These are phyloP conservation scores for Caenorhabditis virilis DNA, from an alignment of 2,888 invertebrate genomes.

Conservation along the genomic window DNA sequence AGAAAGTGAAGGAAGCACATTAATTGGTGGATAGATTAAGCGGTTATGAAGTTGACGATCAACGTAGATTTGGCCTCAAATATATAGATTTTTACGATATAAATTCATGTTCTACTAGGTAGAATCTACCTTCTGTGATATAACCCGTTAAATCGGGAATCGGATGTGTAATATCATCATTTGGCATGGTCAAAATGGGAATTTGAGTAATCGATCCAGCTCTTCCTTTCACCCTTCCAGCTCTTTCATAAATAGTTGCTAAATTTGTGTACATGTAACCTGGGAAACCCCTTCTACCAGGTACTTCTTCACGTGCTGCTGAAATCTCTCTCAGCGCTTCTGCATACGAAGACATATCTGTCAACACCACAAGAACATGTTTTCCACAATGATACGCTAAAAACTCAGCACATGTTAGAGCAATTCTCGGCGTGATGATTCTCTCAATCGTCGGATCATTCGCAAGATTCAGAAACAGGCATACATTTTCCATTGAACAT, in stretches of 20 bases:
- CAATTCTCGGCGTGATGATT: slow-evolving; percentile 96
- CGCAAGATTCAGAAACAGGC: slow-evolving; percentile 96
- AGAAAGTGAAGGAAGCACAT: slow-evolving; percentile 94
- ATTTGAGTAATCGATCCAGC: slow-evolving; percentile 99
- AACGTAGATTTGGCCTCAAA: slow-evolving; percentile 79
- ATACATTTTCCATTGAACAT: slow-evolving; percentile 99
- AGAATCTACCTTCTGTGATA: slow-evolving; percentile 94
- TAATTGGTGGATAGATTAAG: slow-evolving; percentile 93
- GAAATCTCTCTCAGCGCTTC: slow-evolving; percentile 95
- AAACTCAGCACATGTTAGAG: slow-evolving; percentile 95
- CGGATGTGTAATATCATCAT: slow-evolving; percentile 98
- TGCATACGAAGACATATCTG: slow-evolving; percentile 99
- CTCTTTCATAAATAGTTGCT: slow-evolving; percentile 98
- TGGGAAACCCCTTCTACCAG: slow-evolving; percentile 97
- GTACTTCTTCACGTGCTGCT: slow-evolving; percentile 97
- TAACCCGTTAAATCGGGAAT: slow-evolving; percentile 99
- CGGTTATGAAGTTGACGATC: slow-evolving; percentile 97
- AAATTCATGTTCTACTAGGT: no score
- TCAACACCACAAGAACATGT: slow-evolving; percentile 96
- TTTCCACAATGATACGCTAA: slow-evolving; percentile 99
- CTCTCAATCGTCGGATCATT: slow-evolving; percentile 99
- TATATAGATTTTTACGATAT: neutral
- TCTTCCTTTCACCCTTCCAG: slow-evolving; percentile 95
- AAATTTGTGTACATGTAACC: slow-evolving; percentile 99
- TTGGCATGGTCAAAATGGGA: slow-evolving; percentile 99